phyloP scores from a whole-genome alignment of 1,140 invertebrate species.

The Anoplolepis gracilipes region DNA sequence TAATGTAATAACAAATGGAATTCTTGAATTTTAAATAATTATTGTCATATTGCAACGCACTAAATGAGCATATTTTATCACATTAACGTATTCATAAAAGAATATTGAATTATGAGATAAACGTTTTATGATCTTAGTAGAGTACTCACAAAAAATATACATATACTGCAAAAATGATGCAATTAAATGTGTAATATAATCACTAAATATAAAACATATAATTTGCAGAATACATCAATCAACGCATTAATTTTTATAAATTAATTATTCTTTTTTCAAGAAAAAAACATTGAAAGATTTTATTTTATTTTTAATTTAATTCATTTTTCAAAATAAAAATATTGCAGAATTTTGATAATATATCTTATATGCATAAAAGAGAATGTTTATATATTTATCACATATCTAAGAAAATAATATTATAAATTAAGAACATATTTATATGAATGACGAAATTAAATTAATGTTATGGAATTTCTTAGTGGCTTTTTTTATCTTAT shows the following conservation, averaged over 20 bases:
- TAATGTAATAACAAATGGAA: background rate
- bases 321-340: background rate
- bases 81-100: background rate
- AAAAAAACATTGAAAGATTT: background rate
- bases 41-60: background rate
- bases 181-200: background rate
- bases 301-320: background rate
- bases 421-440: background rate
- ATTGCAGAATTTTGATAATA: background rate
- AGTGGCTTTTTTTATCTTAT: background rate
- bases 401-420: background rate
- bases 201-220: too few relatives aligned
- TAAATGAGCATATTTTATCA: background rate
- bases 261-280: background rate
- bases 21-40: background rate
- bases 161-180: background rate
- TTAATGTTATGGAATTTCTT: background rate
- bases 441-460: background rate
- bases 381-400: too few relatives aligned
- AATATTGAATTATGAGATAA: background rate
- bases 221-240: background rate
- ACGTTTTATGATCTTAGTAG: background rate
- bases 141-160: background rate
- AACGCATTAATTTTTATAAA: background rate
- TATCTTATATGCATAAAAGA: too few relatives aligned